Evolutionary conservation across 2,113 vertebrate species (phyloP), one percentile per base, ranked within the genome.

Genomic region (Coptodon rendalli): DNA sequence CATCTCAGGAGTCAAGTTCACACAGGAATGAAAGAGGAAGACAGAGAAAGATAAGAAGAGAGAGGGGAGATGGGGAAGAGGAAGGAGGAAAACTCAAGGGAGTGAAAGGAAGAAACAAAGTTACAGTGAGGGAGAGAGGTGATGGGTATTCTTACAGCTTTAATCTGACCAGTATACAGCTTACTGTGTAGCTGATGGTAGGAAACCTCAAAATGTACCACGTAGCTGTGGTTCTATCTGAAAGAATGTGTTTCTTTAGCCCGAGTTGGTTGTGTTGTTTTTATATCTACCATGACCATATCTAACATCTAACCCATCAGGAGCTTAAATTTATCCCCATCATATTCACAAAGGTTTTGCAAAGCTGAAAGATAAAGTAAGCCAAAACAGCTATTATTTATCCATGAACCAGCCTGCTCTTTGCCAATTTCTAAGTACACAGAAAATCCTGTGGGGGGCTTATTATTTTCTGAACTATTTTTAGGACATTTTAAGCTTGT

Each of bases 1-100:
- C 89, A 87, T 89, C 94, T 95, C 89, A 89, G 68, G 87, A 94
- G 91, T 95, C 94, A 92, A 34, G 54, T 80, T 92, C 91, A 87
- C 89, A 80, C 38, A 82, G 86, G 86, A 93, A 91, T 76, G 82
- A 92, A 90, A 84, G 86, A 85, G 85, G 81, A 89, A 89, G 90
- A 86, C 84, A 84, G 83, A 40, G 31, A 78, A 36, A 92, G 91
- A 95, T 85, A 84, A 89, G 85, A 83, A 53, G 40, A 19, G 31
- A 84, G 17, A 36, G 38, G 68, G 40, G 81, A 83, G 80, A 56
- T 48, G 38, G 66, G 80, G 71, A 89, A 81, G 48, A 84, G 87
- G 83, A 63, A 56, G 81, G 63, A 91, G 59, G 52, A 38, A 29
- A 59, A 68, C 82, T 52, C 19, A 2, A 40, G 86, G 86, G 73